Base-by-base conservation (phyloP, 2,113 vertebrate species). In the Psophia crepitans region DNA sequence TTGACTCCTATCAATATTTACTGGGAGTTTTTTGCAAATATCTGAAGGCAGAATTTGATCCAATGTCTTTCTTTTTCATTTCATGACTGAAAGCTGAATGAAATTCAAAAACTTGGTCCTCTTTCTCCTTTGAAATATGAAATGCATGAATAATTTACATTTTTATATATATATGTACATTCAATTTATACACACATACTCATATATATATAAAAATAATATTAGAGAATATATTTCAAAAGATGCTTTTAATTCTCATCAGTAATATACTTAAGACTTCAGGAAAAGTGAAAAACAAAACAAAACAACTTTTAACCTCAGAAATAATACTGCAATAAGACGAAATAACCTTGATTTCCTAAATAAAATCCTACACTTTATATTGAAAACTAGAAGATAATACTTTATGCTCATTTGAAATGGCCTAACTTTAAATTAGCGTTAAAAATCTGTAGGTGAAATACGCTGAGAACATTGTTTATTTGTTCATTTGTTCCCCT, bases 81-180 rank as follows among this genome's bases (percentile, higher is more conserved):
- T 95, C 93, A 95, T 92, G 77, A 95, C 81, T 92, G 78, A 95
- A 97, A 97, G 96, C 49, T 90, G 89, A 97, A 95, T 92, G 92
- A 96, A 95, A 80, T 58, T 65, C 20, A 87, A 93, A 91, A 94
- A 54, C 54, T 48, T 69, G 93, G 69, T 90, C 51, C 32, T 87
- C 63, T 81, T 96, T 83, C 84, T 95, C 78, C 46, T 96, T 89
- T 71, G 64, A 94, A 94, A 96, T 75, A 64, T 37, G 12, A 84
- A 96, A 75, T 79, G 58, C 51, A 94, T 95, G 56, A 79, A 84
- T 94, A 74, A 95, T 90, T 76, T 89, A 93, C 23, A 41, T 97
- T 92, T 23, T 11, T 66, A 41, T 92, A 68, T 78, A 61, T 87
- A 68, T 95, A 63, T 92, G n/a, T 77, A 73, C 35, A 84, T 54